Percentiles rank a stretch among this genome's conserved stretches.
Evolutionary conservation across 2,888 invertebrate genomes (phyloP).

Genomic region (Odontothrips loti): DNA sequence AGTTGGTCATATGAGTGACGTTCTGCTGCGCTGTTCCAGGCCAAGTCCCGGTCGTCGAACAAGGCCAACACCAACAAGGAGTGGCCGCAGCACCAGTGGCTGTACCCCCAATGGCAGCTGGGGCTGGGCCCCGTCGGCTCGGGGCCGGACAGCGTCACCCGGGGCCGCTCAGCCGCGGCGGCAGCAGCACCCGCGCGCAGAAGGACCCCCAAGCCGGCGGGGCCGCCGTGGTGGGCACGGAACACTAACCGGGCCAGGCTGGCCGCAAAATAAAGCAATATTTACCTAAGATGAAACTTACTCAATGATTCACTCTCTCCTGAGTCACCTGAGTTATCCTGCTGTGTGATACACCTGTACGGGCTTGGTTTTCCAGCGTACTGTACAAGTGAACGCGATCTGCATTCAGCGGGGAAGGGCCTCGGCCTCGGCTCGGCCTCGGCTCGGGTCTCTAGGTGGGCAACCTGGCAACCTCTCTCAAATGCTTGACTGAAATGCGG

Average conservation of each 20-base stretch:
- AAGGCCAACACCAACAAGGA: neutral
- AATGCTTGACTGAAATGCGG: no score
- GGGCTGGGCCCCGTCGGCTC: neutral
- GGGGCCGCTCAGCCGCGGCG: neutral
- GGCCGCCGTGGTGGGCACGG: conserved; percentile 11
- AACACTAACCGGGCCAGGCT: conserved; percentile 3
- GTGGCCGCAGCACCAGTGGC: neutral
- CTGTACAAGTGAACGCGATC: no score
- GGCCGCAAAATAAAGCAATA: neutral
- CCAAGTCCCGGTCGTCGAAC: neutral
- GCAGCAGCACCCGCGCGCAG: neutral
- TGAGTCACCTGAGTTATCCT: no score
- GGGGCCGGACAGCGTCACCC: neutral
- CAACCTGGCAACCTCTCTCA: no score
- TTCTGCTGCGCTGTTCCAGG: neutral
- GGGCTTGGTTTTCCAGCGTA: no score
- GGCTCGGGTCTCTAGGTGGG: no score
- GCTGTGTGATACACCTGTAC: no score
- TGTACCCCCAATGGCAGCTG: neutral
- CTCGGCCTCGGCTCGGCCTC: no score
- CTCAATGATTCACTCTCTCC: neutral
- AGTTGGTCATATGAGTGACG: neutral
- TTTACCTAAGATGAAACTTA: neutral
- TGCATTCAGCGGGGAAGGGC: no score
- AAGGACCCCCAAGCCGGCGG: neutral